A percentile compares a stretch with the other conserved stretches of the same genome.
phyloP scores from a whole-genome alignment of 2,888 invertebrate genomes.

The Leptinotarsa tumamoca region DNA sequence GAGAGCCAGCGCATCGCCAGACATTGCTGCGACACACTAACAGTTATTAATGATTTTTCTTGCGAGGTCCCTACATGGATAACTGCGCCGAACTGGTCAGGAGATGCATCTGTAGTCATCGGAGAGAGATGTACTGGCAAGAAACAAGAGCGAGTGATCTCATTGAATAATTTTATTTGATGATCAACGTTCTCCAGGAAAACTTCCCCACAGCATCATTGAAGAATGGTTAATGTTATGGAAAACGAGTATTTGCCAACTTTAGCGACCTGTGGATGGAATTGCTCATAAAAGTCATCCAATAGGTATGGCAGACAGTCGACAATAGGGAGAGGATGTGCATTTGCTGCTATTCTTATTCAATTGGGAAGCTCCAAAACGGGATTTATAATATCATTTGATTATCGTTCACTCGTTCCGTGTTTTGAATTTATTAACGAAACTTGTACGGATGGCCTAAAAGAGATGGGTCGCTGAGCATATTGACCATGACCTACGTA shows the following conservation, averaged over 20 bases:
- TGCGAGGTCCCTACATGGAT: background rate
- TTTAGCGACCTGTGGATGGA: slow-evolving; percentile 50
- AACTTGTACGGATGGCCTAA: background rate
- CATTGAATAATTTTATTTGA: background rate
- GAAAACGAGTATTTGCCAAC: slow-evolving; percentile 54
- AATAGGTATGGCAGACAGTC: slow-evolving; percentile 60
- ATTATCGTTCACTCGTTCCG: slow-evolving; percentile 56
- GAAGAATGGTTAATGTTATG: slow-evolving; percentile 54
- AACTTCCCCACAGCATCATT: slow-evolving; percentile 23
- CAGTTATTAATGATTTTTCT: slow-evolving; percentile 31
- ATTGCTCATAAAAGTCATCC: slow-evolving; percentile 59
- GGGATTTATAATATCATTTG: slow-evolving; percentile 58
- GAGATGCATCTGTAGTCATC: background rate
- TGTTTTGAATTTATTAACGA: slow-evolving; percentile 52
- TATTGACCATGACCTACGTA: background rate
- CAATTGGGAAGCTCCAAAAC: slow-evolving; percentile 58
- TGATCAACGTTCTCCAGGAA: background rate
- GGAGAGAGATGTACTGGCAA: background rate
- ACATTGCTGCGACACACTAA: slow-evolving; percentile 69
- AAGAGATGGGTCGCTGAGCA: slow-evolving; percentile 33
- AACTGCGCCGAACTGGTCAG: background rate
- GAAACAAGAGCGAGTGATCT: too few species aligned
- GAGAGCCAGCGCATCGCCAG: slow-evolving; percentile 64
- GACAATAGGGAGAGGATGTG: slow-evolving; percentile 38
- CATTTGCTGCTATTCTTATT: slow-evolving; percentile 52